Base-by-base conservation (phyloP, 2,888 invertebrate species). In the Mystacides longicornis region DNA sequence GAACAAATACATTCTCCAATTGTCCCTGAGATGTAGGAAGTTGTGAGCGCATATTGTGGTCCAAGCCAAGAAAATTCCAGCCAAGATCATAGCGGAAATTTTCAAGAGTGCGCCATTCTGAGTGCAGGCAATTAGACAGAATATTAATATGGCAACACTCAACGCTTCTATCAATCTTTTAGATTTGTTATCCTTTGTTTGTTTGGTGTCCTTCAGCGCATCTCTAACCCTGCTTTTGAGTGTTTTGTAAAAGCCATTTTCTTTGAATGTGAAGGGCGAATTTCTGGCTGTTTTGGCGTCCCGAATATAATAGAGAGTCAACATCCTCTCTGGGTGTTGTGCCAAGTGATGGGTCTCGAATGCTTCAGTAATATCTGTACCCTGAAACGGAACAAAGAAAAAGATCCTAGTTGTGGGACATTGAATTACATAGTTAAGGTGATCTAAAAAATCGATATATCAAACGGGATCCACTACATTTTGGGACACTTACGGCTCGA, bases 331-430 rank as follows among this genome's bases (percentile, higher is more conserved):
- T 0, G 85, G 80, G 1, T 71, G 69, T 1, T 71, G 70, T 3
- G 79, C 76, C 42, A 89, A 65, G 67, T 91, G 89, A 67, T 89
- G 86, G 0, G 77, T 70, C 74, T 89, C 87, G 64, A 89, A 90
- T 4, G 84, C 81, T 72, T 90, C 89, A 0, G 89, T 89, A 56
- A 90, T 87, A 64, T 91, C 89, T 1, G 84, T 85, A 0, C 88
- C 89, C 79, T 83, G 46, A 49, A 60, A 59, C n/a, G n/a, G n/a
- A n/a, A n/a, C n/a, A n/a, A n/a, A n/a, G n/a, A n/a, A n/a, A n/a
- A n/a, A n/a, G n/a, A n/a, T n/a, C n/a, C n/a, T n/a, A n/a, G n/a
- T n/a, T n/a, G n/a, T n/a, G n/a, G n/a, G n/a, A n/a, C n/a, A n/a
- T n/a, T n/a, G n/a, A n/a, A n/a, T n/a, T n/a, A n/a, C n/a, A n/a